Evolutionary conservation across 2,113 vertebrate genomes (phyloP), one percentile per base, ranked within the genome.

Genomic region (Gavia stellata): DNA sequence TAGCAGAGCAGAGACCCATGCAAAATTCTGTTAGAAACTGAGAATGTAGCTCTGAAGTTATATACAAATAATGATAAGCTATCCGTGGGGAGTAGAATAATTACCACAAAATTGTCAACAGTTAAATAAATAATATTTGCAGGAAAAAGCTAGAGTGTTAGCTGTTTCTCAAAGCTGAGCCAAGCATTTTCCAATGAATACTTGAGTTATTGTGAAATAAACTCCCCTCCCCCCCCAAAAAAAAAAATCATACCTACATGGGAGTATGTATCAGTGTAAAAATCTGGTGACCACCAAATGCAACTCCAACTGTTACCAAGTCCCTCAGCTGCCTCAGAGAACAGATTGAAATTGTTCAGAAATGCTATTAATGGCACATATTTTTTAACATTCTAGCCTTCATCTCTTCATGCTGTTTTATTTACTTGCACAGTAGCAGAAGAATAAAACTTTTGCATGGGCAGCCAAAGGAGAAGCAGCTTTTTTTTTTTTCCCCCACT

Each of bases 221-320:
- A 73, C 10, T 40, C 42, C 8, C 3, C 4, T 6, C 3, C 36
- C 5, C 25, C 4, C 7, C 3, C 8, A 3, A 3, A 2, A n/a
- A 63, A 63, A 67, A 34, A 52, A 6, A 31, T 47, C 33, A 12
- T 72, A 59, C 25, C 14, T 72, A 16, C 16, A 21, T 19, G 14
- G 65, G 14, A 61, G 8, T 75, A 17, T 19, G 40, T 17, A 6
- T 86, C 86, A 38, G 31, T 56, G 6, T 45, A 56, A 45, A 45
- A 38, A 83, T 88, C 74, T 86, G 34, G 61, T 80, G 85, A 58
- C 42, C 72, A 63, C 38, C 47, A 81, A 81, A 63, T 34, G n/a
- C 42, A 81, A 25, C n/a, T 74, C n/a, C 59, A 93, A 10, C 38
- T 63, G 50, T 77, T 92, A 71, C 38, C 33, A 75, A 71, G 34